phyloP scores from a whole-genome alignment of 2,888 invertebrate species.

The Drosophila mayaguana region DNA sequence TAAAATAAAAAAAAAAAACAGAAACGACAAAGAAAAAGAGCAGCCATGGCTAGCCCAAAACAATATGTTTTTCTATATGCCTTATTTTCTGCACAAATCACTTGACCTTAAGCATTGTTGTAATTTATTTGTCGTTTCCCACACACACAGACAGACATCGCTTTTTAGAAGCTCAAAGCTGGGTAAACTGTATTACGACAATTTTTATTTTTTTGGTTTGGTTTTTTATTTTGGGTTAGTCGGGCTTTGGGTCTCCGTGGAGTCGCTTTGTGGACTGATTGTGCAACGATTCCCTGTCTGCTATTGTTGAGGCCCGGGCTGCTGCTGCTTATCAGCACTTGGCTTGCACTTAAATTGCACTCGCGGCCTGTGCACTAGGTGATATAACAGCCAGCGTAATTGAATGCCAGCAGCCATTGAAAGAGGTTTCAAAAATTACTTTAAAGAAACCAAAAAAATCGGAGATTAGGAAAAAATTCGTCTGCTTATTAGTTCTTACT shows the following conservation, averaged over 20 bases:
- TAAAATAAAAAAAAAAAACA: constrained; percentile 21
- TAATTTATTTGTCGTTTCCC: constrained; percentile 81
- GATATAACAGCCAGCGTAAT: constrained; percentile 43
- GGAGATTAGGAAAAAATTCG: constrained; percentile 2
- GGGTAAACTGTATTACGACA: constrained; percentile 72
- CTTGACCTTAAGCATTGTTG: constrained; percentile 80
- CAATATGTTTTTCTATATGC: constrained; percentile 79
- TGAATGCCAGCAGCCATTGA: constrained; percentile 25
- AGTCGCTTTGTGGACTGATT: constrained; percentile 65
- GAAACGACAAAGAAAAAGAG: constrained; percentile 32
- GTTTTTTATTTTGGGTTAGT: constrained; percentile 43
- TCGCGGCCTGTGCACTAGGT: constrained; percentile 15
- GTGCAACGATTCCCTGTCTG: constrained; percentile 53
- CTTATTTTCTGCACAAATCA: constrained; percentile 79
- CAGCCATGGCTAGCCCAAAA: constrained; percentile 48
- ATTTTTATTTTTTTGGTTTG: constrained; percentile 22
- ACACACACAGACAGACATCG: constrained; percentile 44
- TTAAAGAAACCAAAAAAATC: neutral
- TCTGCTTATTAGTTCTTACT: constrained; percentile 22
- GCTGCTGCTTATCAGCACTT: constrained; percentile 52
- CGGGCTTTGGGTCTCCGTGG: constrained; percentile 45
- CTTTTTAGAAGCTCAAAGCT: constrained; percentile 63
- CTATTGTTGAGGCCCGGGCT: constrained; percentile 57
- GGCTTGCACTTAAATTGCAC: constrained; percentile 42
- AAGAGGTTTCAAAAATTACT: neutral